Percentiles rank a stretch among this genome's conserved stretches.
Evolutionary conservation across 2,888 invertebrate genomes (phyloP).

Genomic region (Lasioglossum pauxillum): DNA sequence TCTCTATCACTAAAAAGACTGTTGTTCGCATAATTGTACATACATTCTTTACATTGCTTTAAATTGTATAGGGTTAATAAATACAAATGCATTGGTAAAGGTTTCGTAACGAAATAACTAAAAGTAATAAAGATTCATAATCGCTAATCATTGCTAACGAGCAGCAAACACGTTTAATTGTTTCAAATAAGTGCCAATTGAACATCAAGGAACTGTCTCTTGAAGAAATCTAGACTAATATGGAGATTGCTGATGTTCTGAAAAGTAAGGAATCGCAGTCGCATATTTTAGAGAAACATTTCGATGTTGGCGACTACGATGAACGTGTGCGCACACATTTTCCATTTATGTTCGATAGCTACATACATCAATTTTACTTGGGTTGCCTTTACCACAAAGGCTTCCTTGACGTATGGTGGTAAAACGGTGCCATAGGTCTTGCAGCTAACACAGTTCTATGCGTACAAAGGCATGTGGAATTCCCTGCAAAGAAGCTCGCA

Average conservation of each 20-base stretch:
- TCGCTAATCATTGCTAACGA: no score
- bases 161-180: no score
- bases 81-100: no score
- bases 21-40: no score
- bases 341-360: background rate
- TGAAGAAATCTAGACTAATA: background rate
- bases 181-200: no score
- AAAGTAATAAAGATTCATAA: no score
- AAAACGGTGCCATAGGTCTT: background rate
- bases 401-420: background rate
- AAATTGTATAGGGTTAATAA: no score
- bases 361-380: background rate
- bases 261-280: background rate
- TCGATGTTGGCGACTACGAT: background rate
- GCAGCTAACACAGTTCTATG: background rate
- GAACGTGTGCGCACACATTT: background rate
- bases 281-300: background rate
- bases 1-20: no score
- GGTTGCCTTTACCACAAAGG: background rate
- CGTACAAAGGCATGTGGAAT: slow-evolving; percentile 12
- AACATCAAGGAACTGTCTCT: no score
- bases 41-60: no score
- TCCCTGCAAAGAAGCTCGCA: slow-evolving; percentile 26
- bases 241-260: background rate
- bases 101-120: no score